Base-by-base conservation (phyloP, 2,888 invertebrate species). In the Himalopsyche anomala region DNA sequence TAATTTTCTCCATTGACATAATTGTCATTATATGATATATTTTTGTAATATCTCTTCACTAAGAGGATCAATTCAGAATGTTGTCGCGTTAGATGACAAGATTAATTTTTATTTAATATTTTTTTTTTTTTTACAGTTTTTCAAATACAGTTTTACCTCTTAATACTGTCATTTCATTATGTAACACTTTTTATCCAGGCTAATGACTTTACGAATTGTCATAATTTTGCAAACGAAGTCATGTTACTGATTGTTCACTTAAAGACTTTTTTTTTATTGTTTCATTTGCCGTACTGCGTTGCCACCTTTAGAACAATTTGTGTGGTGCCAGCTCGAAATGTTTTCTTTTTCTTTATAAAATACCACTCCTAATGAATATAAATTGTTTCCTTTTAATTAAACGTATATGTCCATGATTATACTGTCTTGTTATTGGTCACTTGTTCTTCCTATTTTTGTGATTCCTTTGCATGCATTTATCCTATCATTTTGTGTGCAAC, bases 351-450 rank as follows among this genome's bases (percentile, higher is more conserved):
- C 62, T 36, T 36, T 17, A 74, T 38, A 74, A 3, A 15, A 74
- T 74, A 74, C 36, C 74, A 74, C 38, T 12, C 74, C 36, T 36
- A 38, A 15, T 38, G 38, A 28, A 74, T 74, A 5, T 8, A 62
- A 62, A 62, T 36, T 74, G 74, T 74, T 74, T 74, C 38, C 19
- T 74, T 74, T 74, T 74, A 15, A 74, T 74, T 74, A 74, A 74
- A 74, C 15, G 74, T 74, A 74, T 74, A 74, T 74, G 74, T 74
- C 74, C 38, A 74, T 38, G 36, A 74, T 74, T 28, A n/a, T n/a
- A 74, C 74, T 74, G 74, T 74, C 12, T 74, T 74, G 9, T 74
- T 74, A 74, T 74, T 74, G 36, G 38, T 74, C 15, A 36, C 74
- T 36, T 74, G 28, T 19, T 12, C 12, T 9, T 38, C 74, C 74